Conservation (phyloP, 2,113 vertebrate species). For the Mirza zaza region DNA sequence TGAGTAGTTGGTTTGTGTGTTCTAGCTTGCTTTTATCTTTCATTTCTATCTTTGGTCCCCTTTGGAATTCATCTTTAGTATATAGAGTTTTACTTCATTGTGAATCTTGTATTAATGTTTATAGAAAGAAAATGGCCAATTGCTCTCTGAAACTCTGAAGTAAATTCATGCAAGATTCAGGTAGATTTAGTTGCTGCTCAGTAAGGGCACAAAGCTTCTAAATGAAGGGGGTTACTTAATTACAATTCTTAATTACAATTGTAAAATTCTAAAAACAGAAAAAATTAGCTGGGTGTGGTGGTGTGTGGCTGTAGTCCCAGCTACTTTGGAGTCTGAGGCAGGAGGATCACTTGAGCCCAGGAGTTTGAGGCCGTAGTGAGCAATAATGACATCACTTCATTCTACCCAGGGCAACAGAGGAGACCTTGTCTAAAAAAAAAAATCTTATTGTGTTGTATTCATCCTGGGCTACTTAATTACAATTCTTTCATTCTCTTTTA, state of each 20-base stretch:
- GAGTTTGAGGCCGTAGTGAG: too few relatives aligned
- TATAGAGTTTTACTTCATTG: background rate
- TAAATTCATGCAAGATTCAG: background rate
- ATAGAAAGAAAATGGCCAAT: background rate
- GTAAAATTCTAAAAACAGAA: too few relatives aligned
- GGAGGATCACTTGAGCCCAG: too few relatives aligned
- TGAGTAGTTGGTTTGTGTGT: background rate
- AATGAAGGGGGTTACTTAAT: background rate
- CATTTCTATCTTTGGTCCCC: background rate
- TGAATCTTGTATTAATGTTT: background rate
- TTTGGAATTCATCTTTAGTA: conserved; percentile 32
- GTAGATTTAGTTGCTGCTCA: background rate
- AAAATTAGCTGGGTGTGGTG: too few relatives aligned
- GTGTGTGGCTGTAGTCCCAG: too few relatives aligned
- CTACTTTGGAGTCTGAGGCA: too few relatives aligned
- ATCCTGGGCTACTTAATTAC: background rate
- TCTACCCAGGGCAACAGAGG: too few relatives aligned
- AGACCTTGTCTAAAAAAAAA: too few relatives aligned
- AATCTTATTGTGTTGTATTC: too few relatives aligned
- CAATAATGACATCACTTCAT: too few relatives aligned
- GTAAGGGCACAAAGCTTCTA: background rate
- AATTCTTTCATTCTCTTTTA: background rate
- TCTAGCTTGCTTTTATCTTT: background rate
- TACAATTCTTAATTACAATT: background rate
- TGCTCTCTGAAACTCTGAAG: background rate